Percentiles rank a stretch among this genome's conserved stretches.
phyloP scores from a whole-genome alignment of 2,797 vertebrate genomes.

The Erethizon dorsatum region DNA sequence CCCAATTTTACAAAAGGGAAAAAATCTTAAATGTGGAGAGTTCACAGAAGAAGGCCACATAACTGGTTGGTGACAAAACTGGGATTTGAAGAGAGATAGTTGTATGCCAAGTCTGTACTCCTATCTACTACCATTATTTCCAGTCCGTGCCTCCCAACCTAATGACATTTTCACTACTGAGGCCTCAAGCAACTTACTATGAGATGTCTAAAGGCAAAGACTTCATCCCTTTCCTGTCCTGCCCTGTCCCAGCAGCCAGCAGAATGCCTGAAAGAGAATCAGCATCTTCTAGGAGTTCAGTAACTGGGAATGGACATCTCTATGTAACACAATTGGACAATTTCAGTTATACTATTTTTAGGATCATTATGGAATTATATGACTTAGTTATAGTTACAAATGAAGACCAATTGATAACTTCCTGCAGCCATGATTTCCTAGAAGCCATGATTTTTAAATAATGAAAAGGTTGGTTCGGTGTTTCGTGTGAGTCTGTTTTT shows the following conservation, averaged over 20 bases:
- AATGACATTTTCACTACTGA: neutral
- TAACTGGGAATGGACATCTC: neutral
- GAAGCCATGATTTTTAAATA: conserved; percentile 1
- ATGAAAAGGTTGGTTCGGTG: neutral
- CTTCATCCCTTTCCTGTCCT: neutral
- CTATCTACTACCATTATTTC: neutral
- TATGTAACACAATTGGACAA: neutral
- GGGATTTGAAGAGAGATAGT: neutral
- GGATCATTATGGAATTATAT: neutral
- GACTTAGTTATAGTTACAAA: neutral
- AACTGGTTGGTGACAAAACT: neutral
- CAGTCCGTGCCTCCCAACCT: neutral
- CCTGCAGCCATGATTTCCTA: neutral
- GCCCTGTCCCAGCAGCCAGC: neutral
- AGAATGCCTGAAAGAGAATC: neutral
- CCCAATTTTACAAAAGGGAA: conserved; percentile 28
- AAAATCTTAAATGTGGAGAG: neutral
- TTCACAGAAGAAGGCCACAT: neutral
- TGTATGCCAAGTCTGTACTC: neutral
- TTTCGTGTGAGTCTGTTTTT: neutral
- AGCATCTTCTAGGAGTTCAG: neutral
- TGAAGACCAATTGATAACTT: conserved; percentile 19
- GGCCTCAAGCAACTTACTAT: neutral
- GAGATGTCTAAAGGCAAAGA: neutral
- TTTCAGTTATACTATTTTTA: neutral